These are phyloP conservation scores for Gnatocerus cornutus DNA, from an alignment of 2,888 invertebrate genomes.

Conservation along the genomic window DNA sequence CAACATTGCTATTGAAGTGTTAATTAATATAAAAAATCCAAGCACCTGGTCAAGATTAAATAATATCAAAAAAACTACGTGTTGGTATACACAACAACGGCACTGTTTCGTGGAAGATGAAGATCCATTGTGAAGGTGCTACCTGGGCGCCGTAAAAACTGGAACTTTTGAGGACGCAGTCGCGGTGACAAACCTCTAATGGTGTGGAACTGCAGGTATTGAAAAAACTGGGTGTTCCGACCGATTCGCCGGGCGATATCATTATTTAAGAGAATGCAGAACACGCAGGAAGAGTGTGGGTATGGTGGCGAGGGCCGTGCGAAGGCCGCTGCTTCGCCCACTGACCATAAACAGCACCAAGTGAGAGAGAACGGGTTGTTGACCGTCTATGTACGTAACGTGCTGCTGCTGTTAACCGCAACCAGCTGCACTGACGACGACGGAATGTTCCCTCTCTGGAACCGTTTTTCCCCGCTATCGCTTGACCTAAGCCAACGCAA, in stretches of 20 bases:
- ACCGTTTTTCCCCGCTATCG: conserved; percentile 1
- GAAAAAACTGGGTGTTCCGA: conserved; percentile 1
- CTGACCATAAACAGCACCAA: conserved; percentile 49
- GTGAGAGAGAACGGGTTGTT: conserved; percentile 42
- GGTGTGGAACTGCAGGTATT: background rate
- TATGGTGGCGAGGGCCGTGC: conserved; percentile 51
- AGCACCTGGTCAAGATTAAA: no score
- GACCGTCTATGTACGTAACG: conserved; percentile 37
- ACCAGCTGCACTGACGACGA: conserved; percentile 13
- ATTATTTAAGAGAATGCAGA: conserved; percentile 42
- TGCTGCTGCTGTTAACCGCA: conserved; percentile 9
- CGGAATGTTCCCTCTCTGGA: conserved; percentile 4
- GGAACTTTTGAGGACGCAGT: no score
- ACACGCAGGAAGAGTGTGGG: conserved; percentile 50
- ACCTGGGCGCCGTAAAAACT: no score
- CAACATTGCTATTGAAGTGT: no score
- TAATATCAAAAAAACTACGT: no score
- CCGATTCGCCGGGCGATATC: conserved; percentile 11
- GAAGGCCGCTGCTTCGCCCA: conserved; percentile 56
- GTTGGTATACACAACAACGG: no score
- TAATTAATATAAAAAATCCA: no score
- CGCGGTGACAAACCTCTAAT: background rate
- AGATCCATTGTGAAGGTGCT: no score
- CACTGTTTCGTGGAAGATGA: no score
- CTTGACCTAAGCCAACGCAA: conserved; percentile 7